Evolutionary conservation across 1,140 invertebrate genomes (phyloP).

Genomic region (Saxidomus purpurata): DNA sequence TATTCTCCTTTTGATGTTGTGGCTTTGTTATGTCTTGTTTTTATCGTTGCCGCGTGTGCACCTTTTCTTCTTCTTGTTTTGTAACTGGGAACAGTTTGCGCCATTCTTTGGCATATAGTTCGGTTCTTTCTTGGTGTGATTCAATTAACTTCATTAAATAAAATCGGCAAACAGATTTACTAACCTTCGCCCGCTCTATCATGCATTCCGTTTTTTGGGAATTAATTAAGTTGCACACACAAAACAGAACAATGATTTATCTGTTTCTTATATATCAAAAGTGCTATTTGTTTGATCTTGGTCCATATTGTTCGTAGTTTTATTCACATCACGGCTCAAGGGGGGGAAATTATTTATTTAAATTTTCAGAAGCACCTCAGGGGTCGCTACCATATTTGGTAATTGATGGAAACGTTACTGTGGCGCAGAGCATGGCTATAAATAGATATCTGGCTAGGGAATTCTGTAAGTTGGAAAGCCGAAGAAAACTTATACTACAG

Average conservation of each 20-base stretch:
- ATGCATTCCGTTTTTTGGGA: background rate
- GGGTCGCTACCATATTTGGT: background rate
- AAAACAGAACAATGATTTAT: background rate
- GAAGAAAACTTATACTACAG: too few relatives aligned
- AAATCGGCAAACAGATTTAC: too few relatives aligned
- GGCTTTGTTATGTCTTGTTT: too few relatives aligned
- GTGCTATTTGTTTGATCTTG: background rate
- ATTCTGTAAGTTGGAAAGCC: slow-evolving; percentile 22
- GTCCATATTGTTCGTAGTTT: background rate
- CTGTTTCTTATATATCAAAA: background rate
- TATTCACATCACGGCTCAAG: background rate
- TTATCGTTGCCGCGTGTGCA: too few relatives aligned
- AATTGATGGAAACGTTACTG: background rate
- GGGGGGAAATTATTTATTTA: background rate
- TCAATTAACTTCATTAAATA: too few relatives aligned
- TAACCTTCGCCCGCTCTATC: too few relatives aligned
- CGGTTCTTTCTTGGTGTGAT: too few relatives aligned
- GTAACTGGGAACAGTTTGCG: too few relatives aligned
- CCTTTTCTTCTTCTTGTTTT: too few relatives aligned
- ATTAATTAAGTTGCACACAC: background rate
- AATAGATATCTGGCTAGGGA: background rate
- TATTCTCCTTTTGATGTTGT: too few relatives aligned
- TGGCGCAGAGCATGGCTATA: background rate
- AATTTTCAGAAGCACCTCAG: slow-evolving; percentile 7
- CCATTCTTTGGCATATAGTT: too few relatives aligned